Percentiles rank a stretch among this genome's conserved stretches.
Evolutionary conservation across 2,113 vertebrate species (phyloP).

Genomic region (Caracal caracal): DNA sequence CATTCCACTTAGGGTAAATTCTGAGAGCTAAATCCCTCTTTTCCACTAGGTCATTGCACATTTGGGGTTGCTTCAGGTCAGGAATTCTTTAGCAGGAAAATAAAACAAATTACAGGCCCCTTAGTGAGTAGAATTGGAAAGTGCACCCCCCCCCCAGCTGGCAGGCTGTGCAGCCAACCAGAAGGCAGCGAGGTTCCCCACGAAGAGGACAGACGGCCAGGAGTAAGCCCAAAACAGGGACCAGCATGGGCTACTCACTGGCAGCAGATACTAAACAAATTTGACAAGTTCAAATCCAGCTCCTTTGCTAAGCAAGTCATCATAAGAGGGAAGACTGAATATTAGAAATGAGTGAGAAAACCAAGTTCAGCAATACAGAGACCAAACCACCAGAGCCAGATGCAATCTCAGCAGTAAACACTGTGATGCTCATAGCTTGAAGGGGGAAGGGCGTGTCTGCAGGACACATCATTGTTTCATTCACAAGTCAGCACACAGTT

Average conservation of each 20-base stretch:
- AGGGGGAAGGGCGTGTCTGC: too few relatives aligned
- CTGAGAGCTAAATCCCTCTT: not conserved
- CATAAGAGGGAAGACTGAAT: not conserved
- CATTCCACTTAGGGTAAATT: conserved; percentile 7
- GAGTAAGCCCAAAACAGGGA: not conserved
- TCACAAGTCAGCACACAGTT: not conserved
- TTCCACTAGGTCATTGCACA: not conserved
- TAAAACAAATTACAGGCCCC: not conserved
- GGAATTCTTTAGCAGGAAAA: not conserved
- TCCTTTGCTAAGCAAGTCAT: not conserved
- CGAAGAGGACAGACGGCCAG: not conserved
- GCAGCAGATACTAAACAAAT: not conserved
- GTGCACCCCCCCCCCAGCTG: not conserved
- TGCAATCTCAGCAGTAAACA: not conserved
- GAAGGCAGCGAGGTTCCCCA: not conserved
- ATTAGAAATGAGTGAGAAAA: not conserved
- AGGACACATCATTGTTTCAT: not conserved
- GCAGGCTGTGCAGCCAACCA: not conserved
- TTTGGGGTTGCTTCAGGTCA: not conserved
- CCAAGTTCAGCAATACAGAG: not conserved
- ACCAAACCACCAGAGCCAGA: not conserved
- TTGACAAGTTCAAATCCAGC: not conserved
- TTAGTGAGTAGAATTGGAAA: not conserved
- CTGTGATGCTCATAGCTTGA: not conserved
- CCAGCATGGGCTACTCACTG: not conserved